Conservation (phyloP, 2,113 vertebrate species). For the Aspiorhynchus laticeps region DNA sequence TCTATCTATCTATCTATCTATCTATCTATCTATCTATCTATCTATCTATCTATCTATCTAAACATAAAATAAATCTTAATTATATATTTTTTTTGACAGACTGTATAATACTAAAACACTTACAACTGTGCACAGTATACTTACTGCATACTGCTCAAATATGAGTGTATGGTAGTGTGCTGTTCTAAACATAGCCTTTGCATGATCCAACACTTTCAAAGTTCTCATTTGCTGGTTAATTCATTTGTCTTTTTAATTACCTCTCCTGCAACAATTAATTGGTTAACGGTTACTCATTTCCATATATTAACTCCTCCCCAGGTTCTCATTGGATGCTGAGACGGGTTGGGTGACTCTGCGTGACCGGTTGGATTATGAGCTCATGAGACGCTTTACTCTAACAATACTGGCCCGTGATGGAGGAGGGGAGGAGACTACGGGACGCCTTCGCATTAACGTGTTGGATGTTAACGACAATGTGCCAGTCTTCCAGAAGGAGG, state of each 20-base stretch:
- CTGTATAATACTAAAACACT: too few relatives aligned
- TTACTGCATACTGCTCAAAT: neutral
- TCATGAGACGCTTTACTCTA: constrained; percentile 90
- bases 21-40: too few relatives aligned
- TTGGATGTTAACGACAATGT: constrained; percentile 91
- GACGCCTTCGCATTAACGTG: constrained; percentile 88
- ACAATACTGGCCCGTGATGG: constrained; percentile 91
- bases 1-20: too few relatives aligned
- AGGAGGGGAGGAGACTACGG: constrained; percentile 90
- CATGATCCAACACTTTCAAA: neutral
- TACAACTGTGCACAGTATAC: too few relatives aligned
- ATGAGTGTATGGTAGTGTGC: neutral
- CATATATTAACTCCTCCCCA: constrained; percentile 55
- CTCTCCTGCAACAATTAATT: neutral
- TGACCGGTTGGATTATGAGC: constrained; percentile 86
- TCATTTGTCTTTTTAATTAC: neutral
- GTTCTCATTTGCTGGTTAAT: neutral
- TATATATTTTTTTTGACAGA: too few relatives aligned
- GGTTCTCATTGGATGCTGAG: constrained; percentile 88
- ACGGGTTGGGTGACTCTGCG: constrained; percentile 83
- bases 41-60: too few relatives aligned
- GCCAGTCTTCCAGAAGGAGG: constrained; percentile 95
- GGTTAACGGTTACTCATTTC: too few relatives aligned
- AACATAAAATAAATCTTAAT: too few relatives aligned
- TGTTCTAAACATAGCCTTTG: neutral